A percentile compares a stretch with the other conserved stretches of the same genome.
Conservation (phyloP, 2,797 vertebrate genomes). For the Phoxinus dragarum region DNA sequence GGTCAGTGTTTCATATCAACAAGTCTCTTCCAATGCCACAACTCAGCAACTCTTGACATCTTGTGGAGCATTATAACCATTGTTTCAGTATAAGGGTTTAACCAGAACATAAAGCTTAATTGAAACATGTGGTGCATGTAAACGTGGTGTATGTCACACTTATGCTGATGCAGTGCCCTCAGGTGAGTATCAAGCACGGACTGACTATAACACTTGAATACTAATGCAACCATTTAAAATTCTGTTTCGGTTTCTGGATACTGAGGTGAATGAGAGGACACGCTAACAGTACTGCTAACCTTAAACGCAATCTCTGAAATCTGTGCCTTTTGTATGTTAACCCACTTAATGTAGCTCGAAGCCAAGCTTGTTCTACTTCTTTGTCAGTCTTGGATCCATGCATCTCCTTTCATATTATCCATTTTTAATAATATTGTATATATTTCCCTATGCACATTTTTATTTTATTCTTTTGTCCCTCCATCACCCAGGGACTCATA, state of each 20-base stretch:
- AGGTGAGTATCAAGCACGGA: neutral
- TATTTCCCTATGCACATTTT: neutral
- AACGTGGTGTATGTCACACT: neutral
- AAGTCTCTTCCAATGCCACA: neutral
- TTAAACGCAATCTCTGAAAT: neutral
- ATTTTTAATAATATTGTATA: neutral
- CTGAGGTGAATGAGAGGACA: conserved; percentile 22
- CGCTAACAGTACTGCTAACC: neutral
- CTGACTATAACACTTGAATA: conserved; percentile 21
- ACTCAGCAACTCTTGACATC: neutral
- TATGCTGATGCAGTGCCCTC: conserved; percentile 1
- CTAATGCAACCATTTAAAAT: conserved; percentile 16
- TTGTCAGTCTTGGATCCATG: neutral
- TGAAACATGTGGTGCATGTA: neutral
- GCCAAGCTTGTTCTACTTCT: conserved; percentile 8
- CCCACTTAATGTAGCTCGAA: conserved; percentile 6
- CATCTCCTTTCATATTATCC: neutral
- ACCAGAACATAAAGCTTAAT: neutral
- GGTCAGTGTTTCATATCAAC: neutral
- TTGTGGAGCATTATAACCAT: neutral
- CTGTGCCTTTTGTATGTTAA: neutral
- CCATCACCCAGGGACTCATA: neutral
- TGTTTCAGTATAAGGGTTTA: neutral
- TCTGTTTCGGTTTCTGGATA: neutral
- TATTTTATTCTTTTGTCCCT: neutral